Percentiles rank a stretch among this genome's conserved stretches.
These are phyloP conservation scores for Pyrrhia umbra DNA, from an alignment of 2,888 invertebrate genomes.

Conservation along the genomic window DNA sequence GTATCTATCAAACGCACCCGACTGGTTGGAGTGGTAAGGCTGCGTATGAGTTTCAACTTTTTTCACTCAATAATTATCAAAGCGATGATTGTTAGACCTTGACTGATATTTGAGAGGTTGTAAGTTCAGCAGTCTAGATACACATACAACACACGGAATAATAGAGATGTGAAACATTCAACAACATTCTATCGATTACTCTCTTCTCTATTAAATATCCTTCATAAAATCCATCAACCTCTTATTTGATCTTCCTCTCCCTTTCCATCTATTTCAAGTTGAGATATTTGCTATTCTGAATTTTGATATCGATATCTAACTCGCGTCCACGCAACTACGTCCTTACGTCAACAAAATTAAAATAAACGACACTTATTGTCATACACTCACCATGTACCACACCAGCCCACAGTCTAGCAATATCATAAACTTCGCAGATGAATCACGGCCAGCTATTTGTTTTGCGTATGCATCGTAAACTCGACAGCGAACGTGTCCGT, in stretches of 20 bases:
- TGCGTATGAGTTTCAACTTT: too few relatives aligned
- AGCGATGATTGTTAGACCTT: constrained; percentile 39
- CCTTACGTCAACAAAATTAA: constrained; percentile 56
- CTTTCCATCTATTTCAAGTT: too few relatives aligned
- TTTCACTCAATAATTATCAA: constrained; percentile 11
- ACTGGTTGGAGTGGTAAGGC: constrained; percentile 1
- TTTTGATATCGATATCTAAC: not conserved
- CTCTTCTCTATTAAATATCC: too few relatives aligned
- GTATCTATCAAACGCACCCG: constrained; percentile 8
- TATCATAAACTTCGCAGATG: constrained; percentile 80
- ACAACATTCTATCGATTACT: too few relatives aligned
- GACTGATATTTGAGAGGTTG: constrained; percentile 26
- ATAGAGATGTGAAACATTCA: too few relatives aligned
- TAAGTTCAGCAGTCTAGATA: constrained; percentile 23
- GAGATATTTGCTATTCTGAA: not conserved
- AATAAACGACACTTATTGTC: constrained; percentile 61
- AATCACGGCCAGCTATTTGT: constrained; percentile 68
- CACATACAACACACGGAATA: constrained; percentile 18
- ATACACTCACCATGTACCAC: constrained; percentile 46
- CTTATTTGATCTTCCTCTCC: too few relatives aligned
- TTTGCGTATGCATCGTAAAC: constrained; percentile 63
- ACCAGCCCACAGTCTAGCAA: constrained; percentile 66
- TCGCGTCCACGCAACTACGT: not conserved
- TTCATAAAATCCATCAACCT: too few relatives aligned
- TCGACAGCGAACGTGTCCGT: constrained; percentile 63